phyloP scores from a whole-genome alignment of 2,888 invertebrate genomes.

The Bugula neritina region DNA sequence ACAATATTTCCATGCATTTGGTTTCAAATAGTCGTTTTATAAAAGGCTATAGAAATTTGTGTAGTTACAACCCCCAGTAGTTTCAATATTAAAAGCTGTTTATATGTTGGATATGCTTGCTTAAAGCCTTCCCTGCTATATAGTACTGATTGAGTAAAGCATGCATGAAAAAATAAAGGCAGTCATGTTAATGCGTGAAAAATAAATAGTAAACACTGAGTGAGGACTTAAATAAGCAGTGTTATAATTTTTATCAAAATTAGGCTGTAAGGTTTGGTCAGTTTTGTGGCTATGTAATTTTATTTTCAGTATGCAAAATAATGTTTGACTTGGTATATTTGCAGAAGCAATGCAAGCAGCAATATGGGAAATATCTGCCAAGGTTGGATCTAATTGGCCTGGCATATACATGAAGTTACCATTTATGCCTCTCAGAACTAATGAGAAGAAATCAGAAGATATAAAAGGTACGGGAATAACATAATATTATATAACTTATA shows the following conservation, averaged over 20 bases:
- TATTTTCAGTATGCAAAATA: too few relatives aligned
- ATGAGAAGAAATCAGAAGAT: constrained; percentile 13
- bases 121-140: too few relatives aligned
- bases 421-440: constrained; percentile 11
- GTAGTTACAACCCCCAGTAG: not conserved
- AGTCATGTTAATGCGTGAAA: not conserved
- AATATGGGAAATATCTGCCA: constrained; percentile 23
- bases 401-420: constrained; percentile 9
- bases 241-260: not conserved
- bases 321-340: not conserved
- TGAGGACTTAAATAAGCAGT: not conserved
- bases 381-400: constrained; percentile 26
- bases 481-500: too few relatives aligned
- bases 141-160: too few relatives aligned
- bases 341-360: constrained; percentile 19
- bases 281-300: not conserved
- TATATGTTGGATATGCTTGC: too few relatives aligned
- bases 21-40: not conserved
- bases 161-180: not conserved
- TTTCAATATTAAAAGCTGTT: not conserved
- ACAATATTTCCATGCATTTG: not conserved
- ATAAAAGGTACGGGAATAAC: constrained; percentile 4
- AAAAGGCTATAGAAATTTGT: not conserved
- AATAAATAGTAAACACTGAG: not conserved
- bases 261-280: not conserved